Evolutionary conservation across 2,888 invertebrate species (phyloP), one percentile per base, ranked within the genome.

Genomic region (Mesoligia furuncula): DNA sequence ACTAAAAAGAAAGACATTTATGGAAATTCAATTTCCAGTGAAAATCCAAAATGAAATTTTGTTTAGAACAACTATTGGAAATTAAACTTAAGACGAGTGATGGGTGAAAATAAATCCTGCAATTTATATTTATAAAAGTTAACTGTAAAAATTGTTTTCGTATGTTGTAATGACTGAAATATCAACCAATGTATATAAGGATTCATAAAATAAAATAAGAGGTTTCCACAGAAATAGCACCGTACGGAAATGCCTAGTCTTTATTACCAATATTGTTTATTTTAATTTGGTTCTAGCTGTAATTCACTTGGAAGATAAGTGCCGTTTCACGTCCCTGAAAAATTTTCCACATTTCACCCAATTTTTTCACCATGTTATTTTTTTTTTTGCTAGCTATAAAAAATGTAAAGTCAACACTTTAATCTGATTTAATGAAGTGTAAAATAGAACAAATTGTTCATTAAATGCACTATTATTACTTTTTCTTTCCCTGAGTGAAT

Each of bases 221-320:
- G 24, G 68, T 78, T 79, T 74, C 68, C 71, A 80, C 67, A 72
- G 45, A 79, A 61, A 75, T 67, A 76, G 76, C 74, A 83, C 75
- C 54, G 66, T 77, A 78, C 69, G 54, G 54, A 54, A 67, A 67
- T 59, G 54, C 9, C 6, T 76, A 74, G 48, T 75, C 5, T 68
- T 77, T 67, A 65, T 69, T 70, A 31, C 36, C 51, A 61, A 11
- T 20, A 57, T 51, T 45, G 36, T n/a, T 27, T 73, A 3, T 48
- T 1, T 42, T 51, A 31, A 20, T 79, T 79, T 75, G 61, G 66
- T 76, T 81, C 76, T 77, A 59, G 67, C 31, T 78, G 75, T 71
- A 62, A 65, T 69, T 81, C 62, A 77, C 54, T 80, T 54, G 6
- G 20, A 68, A 20, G 17, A 48, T 1, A 61, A 45, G 20, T 39